Evolutionary conservation across 1,140 invertebrate genomes (phyloP).

Genomic region (Drosophila albomicans): DNA sequence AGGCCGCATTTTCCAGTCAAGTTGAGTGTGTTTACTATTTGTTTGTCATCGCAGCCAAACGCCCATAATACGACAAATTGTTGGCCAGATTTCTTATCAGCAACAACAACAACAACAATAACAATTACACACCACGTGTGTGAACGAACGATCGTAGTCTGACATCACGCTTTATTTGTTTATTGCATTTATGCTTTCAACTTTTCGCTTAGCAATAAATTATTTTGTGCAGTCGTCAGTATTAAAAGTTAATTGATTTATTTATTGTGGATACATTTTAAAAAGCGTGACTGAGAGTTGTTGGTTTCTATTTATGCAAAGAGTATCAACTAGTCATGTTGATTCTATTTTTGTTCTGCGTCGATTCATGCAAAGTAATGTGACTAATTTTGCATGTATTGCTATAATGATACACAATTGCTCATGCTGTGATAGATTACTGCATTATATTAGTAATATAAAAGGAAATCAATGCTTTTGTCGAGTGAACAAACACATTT

Average conservation of each 20-base stretch:
- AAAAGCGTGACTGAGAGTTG: neutral
- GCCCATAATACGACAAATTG: constrained; percentile 33
- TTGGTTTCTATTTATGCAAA: neutral
- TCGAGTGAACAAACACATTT: neutral
- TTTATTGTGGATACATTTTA: neutral
- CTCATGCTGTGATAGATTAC: constrained; percentile 7
- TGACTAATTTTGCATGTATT: constrained; percentile 27
- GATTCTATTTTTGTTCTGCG: neutral
- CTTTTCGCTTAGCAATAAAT: constrained; percentile 26
- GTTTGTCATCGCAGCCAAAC: constrained; percentile 23
- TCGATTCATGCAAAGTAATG: constrained; percentile 4
- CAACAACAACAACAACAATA: constrained; percentile 25
- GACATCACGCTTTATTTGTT: constrained; percentile 43
- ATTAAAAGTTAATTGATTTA: constrained; percentile 21
- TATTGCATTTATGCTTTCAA: constrained; percentile 46
- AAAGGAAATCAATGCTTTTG: neutral
- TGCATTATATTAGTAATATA: neutral
- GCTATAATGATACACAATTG: constrained; percentile 10
- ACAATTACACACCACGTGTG: constrained; percentile 32
- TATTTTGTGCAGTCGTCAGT: constrained; percentile 3
- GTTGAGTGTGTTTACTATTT: constrained; percentile 5
- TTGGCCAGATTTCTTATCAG: constrained; percentile 49
- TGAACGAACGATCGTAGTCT: constrained; percentile 2
- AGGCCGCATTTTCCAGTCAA: constrained; percentile 10
- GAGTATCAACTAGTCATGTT: neutral